phyloP scores from a whole-genome alignment of 2,797 vertebrate genomes.

The Clarias pachynema region DNA sequence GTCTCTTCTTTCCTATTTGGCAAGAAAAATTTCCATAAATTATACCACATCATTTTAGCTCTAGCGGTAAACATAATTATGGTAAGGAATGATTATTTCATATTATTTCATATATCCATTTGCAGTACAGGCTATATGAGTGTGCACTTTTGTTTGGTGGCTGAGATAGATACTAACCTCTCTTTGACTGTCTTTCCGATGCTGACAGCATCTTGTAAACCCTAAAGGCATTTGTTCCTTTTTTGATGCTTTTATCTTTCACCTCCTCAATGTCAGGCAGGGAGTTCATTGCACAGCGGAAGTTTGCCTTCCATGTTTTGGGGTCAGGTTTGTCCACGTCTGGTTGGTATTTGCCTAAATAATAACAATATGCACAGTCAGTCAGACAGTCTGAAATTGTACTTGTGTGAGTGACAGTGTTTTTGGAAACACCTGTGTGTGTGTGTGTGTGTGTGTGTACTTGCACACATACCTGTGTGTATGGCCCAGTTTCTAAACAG shows the following conservation, averaged over 20 bases:
- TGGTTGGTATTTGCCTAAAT: conserved; percentile 89
- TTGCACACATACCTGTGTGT: conserved; percentile 84
- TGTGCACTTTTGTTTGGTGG: not conserved
- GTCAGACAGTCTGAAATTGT: not conserved
- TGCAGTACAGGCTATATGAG: not conserved
- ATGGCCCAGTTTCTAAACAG: conserved; percentile 99
- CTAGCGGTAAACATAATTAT: not conserved
- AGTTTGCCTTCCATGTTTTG: conserved; percentile 99
- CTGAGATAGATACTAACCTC: conserved; percentile 76
- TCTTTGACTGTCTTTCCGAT: conserved; percentile 87
- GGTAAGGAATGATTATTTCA: not conserved
- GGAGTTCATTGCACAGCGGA: conserved; percentile 99
- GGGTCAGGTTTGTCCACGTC: conserved; percentile 92
- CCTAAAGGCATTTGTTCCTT: conserved; percentile 96
- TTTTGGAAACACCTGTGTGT: not conserved
- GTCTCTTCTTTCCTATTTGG: conserved; percentile 87
- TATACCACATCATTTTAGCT: not conserved
- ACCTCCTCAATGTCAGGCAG: conserved; percentile 98
- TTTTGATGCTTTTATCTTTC: conserved; percentile 98
- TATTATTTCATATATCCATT: not conserved
- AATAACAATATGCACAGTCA: not conserved
- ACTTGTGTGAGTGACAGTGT: not conserved
- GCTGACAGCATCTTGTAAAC: conserved; percentile 94
- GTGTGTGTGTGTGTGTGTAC: not conserved
- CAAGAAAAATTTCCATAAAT: conserved; percentile 27